phyloP scores from a whole-genome alignment of 2,113 vertebrate genomes.

The Eclectus roratus region DNA sequence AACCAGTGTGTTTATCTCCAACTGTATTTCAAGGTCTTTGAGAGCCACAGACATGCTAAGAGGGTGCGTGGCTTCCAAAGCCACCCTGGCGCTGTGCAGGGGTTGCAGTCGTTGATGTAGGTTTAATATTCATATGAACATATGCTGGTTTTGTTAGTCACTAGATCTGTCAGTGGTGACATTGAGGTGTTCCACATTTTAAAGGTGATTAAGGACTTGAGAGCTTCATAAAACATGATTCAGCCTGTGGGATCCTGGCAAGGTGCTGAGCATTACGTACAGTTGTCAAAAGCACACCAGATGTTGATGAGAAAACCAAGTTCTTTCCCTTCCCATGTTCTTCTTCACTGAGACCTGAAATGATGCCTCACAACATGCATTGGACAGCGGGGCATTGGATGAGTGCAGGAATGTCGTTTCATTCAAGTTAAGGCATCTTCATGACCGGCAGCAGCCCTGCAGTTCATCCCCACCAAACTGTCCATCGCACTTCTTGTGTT shows the following conservation, averaged over 20 bases:
- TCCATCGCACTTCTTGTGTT: accelerated
- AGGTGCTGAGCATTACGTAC: accelerated
- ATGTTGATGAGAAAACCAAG: not conserved
- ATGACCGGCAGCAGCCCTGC: not conserved
- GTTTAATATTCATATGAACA: not conserved
- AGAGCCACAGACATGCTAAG: not conserved
- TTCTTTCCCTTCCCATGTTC: not conserved
- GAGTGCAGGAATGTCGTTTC: not conserved
- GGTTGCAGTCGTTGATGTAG: not conserved
- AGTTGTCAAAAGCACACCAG: not conserved
- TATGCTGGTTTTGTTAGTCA: not conserved
- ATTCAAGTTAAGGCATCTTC: not conserved
- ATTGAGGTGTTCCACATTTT: not conserved
- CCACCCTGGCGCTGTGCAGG: accelerated
- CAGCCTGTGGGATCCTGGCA: not conserved
- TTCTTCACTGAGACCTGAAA: not conserved
- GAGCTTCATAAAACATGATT: not conserved
- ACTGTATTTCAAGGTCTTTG: not conserved
- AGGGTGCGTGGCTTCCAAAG: not conserved
- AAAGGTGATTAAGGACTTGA: not conserved
- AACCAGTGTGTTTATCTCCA: not conserved
- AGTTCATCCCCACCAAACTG: not conserved
- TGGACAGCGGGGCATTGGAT: not conserved
- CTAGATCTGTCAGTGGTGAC: not conserved
- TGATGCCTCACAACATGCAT: not conserved